Evolutionary conservation across 2,113 vertebrate species (phyloP).

Genomic region (Quiscalus mexicanus): DNA sequence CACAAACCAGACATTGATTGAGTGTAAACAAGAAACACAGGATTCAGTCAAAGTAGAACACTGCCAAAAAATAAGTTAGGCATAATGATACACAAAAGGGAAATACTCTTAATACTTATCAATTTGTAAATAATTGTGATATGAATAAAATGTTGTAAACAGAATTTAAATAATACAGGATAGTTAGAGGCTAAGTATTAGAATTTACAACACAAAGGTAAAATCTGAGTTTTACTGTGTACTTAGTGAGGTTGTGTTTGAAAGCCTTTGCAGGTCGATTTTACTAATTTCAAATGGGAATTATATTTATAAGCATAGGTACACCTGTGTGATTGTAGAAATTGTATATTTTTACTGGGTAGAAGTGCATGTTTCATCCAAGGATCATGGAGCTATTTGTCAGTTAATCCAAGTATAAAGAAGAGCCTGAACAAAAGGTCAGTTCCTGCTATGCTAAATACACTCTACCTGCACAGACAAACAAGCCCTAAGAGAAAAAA

Average conservation of each 20-base stretch:
- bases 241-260: not conserved
- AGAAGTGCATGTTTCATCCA: not conserved
- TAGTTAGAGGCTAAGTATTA: not conserved
- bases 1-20: not conserved
- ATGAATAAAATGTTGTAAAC: not conserved
- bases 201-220: not conserved
- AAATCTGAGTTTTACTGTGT: not conserved
- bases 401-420: not conserved
- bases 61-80: not conserved
- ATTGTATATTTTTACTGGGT: not conserved
- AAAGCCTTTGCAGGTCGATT: not conserved
- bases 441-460: not conserved
- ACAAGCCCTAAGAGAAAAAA: not conserved
- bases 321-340: not conserved
- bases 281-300: not conserved
- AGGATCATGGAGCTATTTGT: not conserved
- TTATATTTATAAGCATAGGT: not conserved
- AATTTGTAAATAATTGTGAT: not conserved
- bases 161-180: not conserved
- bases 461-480: not conserved
- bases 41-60: not conserved
- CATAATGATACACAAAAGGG: not conserved
- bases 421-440: slow-evolving; percentile 16
- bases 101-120: not conserved
- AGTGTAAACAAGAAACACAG: not conserved